Evolutionary conservation across 1,140 invertebrate genomes (phyloP).

Genomic region (Pseudomyrmex sp.): DNA sequence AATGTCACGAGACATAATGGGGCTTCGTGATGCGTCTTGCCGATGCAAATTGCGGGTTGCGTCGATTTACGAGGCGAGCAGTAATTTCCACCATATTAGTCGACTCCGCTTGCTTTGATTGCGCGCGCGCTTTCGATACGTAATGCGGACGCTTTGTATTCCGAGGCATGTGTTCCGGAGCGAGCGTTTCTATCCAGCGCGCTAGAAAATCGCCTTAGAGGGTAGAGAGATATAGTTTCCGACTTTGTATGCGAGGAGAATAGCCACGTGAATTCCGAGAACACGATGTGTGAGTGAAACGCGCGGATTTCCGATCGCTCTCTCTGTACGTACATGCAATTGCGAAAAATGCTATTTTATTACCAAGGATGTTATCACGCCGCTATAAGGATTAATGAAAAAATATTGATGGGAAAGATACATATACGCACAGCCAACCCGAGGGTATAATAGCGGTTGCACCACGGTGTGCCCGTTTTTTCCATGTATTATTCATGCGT

Average conservation of each 20-base stretch:
- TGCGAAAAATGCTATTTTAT: too few relatives aligned
- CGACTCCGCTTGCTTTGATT: background rate
- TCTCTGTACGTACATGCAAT: background rate
- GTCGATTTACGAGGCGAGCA: slow-evolving; percentile 70
- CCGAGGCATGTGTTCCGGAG: slow-evolving; percentile 14
- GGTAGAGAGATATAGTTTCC: slow-evolving; percentile 36
- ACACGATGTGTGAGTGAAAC: background rate
- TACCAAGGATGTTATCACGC: too few relatives aligned
- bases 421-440: too few relatives aligned
- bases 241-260: background rate
- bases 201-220: slow-evolving; percentile 59
- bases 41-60: slow-evolving; percentile 66
- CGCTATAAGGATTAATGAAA: too few relatives aligned
- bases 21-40: slow-evolving; percentile 9
- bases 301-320: background rate
- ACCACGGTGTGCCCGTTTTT: too few relatives aligned
- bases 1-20: slow-evolving; percentile 48
- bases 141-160: slow-evolving; percentile 15
- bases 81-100: slow-evolving; percentile 66
- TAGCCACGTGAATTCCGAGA: slow-evolving; percentile 23
- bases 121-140: slow-evolving; percentile 1
- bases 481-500: slow-evolving; percentile 55
- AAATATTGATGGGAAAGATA: too few relatives aligned
- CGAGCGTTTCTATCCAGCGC: slow-evolving; percentile 42
- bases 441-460: too few relatives aligned